Base-by-base conservation (phyloP, 2,797 vertebrate species). In the Avahi laniger region DNA sequence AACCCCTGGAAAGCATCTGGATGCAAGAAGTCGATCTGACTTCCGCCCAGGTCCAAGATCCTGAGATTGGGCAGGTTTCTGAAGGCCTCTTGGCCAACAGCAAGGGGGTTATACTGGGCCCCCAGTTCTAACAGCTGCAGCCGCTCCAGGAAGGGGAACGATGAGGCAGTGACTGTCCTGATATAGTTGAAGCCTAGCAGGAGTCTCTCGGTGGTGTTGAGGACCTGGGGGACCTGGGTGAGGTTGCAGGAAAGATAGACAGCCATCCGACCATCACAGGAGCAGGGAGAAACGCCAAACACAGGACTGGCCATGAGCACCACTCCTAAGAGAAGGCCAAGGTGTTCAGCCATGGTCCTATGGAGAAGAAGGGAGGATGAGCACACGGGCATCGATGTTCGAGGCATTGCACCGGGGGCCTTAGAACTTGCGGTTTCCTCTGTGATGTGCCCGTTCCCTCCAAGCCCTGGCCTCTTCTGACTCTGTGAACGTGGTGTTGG, bases 1-100 rank as follows among this genome's bases (percentile, higher is more conserved):
- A 99, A 97, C 35, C 99, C 99, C 24, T 98, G 96, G 80, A 99
- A 99, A 33, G 99, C 98, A 33, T 98, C 98, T 0, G 97, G 98
- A 90, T 99, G 99, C 96, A 99, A 92, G 0, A 96, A 95, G 28
- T 99, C 98, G 10, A 97, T 61, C 0, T 0, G 2, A 63, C 98
- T 99, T 5, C 0, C 0, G 2, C 98, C 99, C 14, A 99, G 97
- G 76, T 99, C 98, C 91, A 99, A 97, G 41, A 76, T 0, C 10
- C 1, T 86, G 91, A 99, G 97, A 5, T 98, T 99, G 59, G 98
- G 98, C 97, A 99, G 97, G 67, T 98, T 98, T 90, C 97, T 98
- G 98, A 99, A 99, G 4, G 99, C 98, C n/a, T 98, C 98, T 96
- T 97, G 98, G 92, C 97, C 98, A 52, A 99, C 97, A 17, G 92